Evolutionary conservation across 2,888 invertebrate genomes (phyloP), one percentile per base, ranked within the genome.

Genomic region (Macrosoma leucophasiata): DNA sequence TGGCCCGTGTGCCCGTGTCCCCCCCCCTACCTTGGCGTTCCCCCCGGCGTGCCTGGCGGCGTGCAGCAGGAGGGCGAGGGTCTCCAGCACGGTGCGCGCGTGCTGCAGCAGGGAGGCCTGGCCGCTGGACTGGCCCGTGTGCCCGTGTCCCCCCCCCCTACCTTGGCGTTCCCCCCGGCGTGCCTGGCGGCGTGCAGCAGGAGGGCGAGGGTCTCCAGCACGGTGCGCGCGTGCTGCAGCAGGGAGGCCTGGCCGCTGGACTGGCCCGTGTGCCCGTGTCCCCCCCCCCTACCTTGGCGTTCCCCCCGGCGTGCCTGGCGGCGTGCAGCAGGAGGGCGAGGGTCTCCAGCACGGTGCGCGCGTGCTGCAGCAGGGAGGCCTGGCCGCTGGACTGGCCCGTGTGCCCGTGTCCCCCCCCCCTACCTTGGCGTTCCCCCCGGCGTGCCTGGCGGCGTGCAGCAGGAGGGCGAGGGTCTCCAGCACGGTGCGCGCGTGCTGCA

Each of bases 331-430:
- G 84, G 54, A 96, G 94, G 3, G 95, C 84, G 2, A 94, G 91
- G n/a, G 95, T 93, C 81, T 99, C 99, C 0, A 95, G 89, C 31
- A 98, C 96, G 0, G 98, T 97, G 66, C 98, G 94, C 2, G 95
- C 90, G 75, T 97, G 95, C 63, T 97, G 95, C 40, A 99, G 84
- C 32, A 98, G 79, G 26, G 90, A 88, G 65, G 92, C 91, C 75
- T 98, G 98, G 52, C 93, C 92, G 58, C 89, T 90, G 0, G 95
- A 93, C 69, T 96, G n/a, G n/a, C n/a, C n/a, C n/a, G n/a, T n/a
- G n/a, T n/a, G n/a, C n/a, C n/a, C n/a, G n/a, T n/a, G n/a, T n/a
- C n/a, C n/a, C n/a, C n/a, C n/a, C n/a, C n/a, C n/a, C n/a, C n/a
- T n/a, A n/a, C n/a, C n/a, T n/a, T n/a, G 0, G 96, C 94, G 85